These are phyloP conservation scores for Gallinago paraguaiae DNA, from an alignment of 2,113 vertebrate species.

Conservation along the genomic window DNA sequence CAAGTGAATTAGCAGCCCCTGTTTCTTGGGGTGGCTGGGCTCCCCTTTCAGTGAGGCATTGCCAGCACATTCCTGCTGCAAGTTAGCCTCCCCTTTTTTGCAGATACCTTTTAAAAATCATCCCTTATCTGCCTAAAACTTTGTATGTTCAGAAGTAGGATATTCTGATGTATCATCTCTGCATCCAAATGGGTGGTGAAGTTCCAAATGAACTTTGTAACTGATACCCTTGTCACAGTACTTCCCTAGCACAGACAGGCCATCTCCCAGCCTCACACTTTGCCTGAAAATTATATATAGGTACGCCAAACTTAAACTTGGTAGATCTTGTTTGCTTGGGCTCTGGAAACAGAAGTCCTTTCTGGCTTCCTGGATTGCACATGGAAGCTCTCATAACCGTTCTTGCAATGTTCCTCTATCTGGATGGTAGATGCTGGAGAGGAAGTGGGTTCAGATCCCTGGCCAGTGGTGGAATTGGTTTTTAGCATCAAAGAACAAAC, in stretches of 20 bases:
- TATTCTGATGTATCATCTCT: neutral
- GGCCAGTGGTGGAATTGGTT: neutral
- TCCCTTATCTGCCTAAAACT: neutral
- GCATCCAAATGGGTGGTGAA: neutral
- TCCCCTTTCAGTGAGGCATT: neutral
- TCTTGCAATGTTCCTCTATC: neutral
- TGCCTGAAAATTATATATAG: neutral
- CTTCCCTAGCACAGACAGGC: neutral
- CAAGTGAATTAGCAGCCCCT: conserved; percentile 36
- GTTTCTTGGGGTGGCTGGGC: conserved; percentile 2
- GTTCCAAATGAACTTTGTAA: neutral
- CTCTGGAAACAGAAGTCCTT: conserved; percentile 21
- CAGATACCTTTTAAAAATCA: neutral
- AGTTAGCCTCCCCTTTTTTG: neutral
- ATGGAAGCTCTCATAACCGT: neutral
- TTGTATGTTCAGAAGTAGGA: neutral
- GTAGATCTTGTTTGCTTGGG: neutral
- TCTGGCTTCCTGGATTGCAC: neutral
- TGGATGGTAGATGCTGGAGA: neutral
- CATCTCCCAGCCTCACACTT: neutral
- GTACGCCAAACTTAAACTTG: neutral
- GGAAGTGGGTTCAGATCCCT: neutral
- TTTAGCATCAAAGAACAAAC: neutral
- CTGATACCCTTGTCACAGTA: neutral
- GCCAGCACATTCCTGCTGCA: neutral